These are phyloP conservation scores for Callopanchax toddi DNA, from an alignment of 2,113 vertebrate genomes.

Conservation along the genomic window DNA sequence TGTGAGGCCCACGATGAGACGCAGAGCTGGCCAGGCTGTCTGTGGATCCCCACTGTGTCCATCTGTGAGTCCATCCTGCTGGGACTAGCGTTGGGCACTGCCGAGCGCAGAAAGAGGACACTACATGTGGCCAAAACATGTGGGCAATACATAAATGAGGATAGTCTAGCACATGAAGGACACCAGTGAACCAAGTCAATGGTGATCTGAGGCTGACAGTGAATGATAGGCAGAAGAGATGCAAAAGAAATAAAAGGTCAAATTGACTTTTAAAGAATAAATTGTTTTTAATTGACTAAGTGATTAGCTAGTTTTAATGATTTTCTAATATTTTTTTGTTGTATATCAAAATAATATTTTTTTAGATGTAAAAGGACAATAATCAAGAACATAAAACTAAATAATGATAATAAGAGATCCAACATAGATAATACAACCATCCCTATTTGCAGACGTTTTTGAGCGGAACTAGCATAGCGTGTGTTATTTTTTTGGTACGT, in stretches of 20 bases:
- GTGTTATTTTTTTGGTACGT: too few relatives aligned
- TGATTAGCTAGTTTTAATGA: neutral
- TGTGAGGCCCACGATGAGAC: slow-evolving; percentile 45
- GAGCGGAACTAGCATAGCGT: too few relatives aligned
- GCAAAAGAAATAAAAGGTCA: neutral
- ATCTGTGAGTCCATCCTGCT: slow-evolving; percentile 69
- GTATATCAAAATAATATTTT: too few relatives aligned
- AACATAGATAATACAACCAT: too few relatives aligned
- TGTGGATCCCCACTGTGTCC: slow-evolving; percentile 61
- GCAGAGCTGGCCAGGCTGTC: slow-evolving; percentile 38
- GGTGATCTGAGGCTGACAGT: neutral
- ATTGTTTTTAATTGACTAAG: neutral
- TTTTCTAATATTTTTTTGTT: too few relatives aligned
- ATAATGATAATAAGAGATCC: too few relatives aligned
- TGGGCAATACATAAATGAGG: slow-evolving; percentile 61
- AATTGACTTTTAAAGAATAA: neutral
- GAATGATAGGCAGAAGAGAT: slow-evolving; percentile 4
- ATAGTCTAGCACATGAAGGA: slow-evolving; percentile 3
- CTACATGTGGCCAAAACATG: slow-evolving; percentile 65
- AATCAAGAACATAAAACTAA: too few relatives aligned
- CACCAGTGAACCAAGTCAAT: slow-evolving; percentile 8
- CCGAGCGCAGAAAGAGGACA: slow-evolving; percentile 59
- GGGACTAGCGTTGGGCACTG: slow-evolving; percentile 45
- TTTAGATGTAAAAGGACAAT: too few relatives aligned
- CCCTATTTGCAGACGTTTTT: too few relatives aligned